A percentile compares a stretch with the other conserved stretches of the same genome.
phyloP scores from a whole-genome alignment of 2,888 invertebrate species.

The Dyspetes luteomarginatus region DNA sequence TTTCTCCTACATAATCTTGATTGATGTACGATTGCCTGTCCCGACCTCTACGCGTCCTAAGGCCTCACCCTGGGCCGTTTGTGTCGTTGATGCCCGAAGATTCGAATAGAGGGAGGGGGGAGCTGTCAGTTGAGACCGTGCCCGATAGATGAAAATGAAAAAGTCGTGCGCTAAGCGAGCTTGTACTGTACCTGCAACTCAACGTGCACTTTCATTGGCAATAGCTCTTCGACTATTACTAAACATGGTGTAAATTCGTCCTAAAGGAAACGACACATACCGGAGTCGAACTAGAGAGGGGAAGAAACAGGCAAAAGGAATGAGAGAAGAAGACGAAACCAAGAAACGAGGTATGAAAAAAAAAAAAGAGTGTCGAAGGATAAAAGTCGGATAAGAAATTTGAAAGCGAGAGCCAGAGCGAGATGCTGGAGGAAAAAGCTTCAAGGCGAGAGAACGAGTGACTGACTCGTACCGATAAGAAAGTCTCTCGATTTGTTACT shows the following conservation, averaged over 20 bases:
- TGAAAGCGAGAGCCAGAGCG: slow-evolving; percentile 68
- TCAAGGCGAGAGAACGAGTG: slow-evolving; percentile 50
- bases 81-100: too few species aligned
- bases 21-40: too few species aligned
- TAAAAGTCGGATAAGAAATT: slow-evolving; percentile 69
- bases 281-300: slow-evolving; percentile 52
- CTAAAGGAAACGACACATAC: slow-evolving; percentile 56
- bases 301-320: slow-evolving; percentile 36
- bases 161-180: too few species aligned
- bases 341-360: slow-evolving; percentile 44
- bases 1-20: too few species aligned
- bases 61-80: too few species aligned
- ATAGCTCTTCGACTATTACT: slow-evolving; percentile 13
- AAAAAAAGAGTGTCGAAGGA: slow-evolving; percentile 66
- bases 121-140: too few species aligned
- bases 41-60: too few species aligned
- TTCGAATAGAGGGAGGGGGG: too few species aligned
- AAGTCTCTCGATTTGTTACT: slow-evolving; percentile 76
- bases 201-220: slow-evolving; percentile 50
- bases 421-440: slow-evolving; percentile 37
- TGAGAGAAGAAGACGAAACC: slow-evolving; percentile 47
- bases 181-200: slow-evolving; percentile 39
- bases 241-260: slow-evolving; percentile 39
- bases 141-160: too few species aligned
- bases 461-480: slow-evolving; percentile 78